These are phyloP conservation scores for Melinaea menophilus DNA, from an alignment of 2,888 invertebrate species.

Conservation along the genomic window DNA sequence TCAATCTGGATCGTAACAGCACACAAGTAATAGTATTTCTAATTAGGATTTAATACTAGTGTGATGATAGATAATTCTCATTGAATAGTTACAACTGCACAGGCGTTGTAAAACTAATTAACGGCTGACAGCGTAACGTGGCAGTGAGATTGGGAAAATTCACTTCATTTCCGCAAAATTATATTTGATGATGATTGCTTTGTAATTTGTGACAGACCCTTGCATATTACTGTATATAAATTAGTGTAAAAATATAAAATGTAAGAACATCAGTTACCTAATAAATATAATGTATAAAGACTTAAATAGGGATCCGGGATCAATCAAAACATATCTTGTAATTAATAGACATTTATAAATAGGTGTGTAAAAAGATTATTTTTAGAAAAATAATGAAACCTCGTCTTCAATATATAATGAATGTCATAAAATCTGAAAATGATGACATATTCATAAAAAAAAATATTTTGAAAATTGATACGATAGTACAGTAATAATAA, in stretches of 20 bases:
- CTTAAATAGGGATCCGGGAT: no score
- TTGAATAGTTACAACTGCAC: constrained; percentile 61
- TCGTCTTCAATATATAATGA: no score
- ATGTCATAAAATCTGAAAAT: no score
- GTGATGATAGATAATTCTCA: constrained; percentile 66
- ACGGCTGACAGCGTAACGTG: constrained; percentile 23
- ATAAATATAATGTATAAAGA: not conserved
- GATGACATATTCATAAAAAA: no score
- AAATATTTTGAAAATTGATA: no score
- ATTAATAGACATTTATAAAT: no score
- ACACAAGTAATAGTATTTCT: no score
- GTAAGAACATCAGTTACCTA: no score
- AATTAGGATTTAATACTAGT: constrained; percentile 52
- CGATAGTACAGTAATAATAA: no score
- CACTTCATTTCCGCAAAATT: constrained; percentile 67
- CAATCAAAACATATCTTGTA: no score
- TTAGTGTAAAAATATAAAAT: not conserved
- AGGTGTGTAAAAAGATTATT: no score
- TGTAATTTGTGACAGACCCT: constrained; percentile 58
- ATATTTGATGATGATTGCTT: constrained; percentile 69
- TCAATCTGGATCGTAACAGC: not conserved
- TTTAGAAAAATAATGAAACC: no score
- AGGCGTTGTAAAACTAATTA: constrained; percentile 62
- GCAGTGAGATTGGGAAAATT: constrained; percentile 68
- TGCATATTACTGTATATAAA: constrained; percentile 15